A percentile compares a stretch with the other conserved stretches of the same genome.
phyloP scores from a whole-genome alignment of 2,888 invertebrate genomes.

The Andricus curvator region DNA sequence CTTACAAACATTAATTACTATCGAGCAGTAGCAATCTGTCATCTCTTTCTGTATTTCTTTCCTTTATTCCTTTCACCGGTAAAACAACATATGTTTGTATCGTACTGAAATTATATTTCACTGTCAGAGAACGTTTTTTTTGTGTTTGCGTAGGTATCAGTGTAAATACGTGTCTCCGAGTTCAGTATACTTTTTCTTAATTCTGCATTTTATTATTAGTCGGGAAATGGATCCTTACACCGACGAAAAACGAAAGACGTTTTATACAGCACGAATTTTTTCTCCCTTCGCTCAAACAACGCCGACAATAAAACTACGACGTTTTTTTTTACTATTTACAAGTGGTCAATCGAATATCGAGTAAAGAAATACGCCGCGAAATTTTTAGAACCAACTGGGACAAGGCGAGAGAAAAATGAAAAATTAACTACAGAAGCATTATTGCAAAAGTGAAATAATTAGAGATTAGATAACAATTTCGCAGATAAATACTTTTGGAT shows the following conservation, averaged over 20 bases:
- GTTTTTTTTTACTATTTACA: constrained; percentile 43
- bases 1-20: constrained; percentile 73
- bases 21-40: constrained; percentile 67
- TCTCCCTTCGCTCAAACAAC: constrained; percentile 11
- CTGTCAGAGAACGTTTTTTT: constrained; percentile 43
- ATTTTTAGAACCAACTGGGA: background rate
- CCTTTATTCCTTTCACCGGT: constrained; percentile 50
- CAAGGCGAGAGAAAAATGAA: constrained; percentile 4
- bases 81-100: constrained; percentile 46
- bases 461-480: constrained; percentile 22
- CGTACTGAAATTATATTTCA: constrained; percentile 14
- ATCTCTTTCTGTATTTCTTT: constrained; percentile 42
- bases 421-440: background rate
- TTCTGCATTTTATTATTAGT: constrained; percentile 15
- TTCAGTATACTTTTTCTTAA: constrained; percentile 32
- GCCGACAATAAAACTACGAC: constrained; percentile 36
- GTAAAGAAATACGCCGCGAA: constrained; percentile 41
- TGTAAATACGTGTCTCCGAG: constrained; percentile 36
- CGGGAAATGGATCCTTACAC: constrained; percentile 15
- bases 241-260: constrained; percentile 18
- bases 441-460: constrained; percentile 27
- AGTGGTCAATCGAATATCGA: constrained; percentile 37
- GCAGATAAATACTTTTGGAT: background rate
- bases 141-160: constrained; percentile 33
- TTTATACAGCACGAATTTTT: constrained; percentile 31